Base-by-base conservation (phyloP, 2,888 invertebrate species). In the Hydriomena furcata region DNA sequence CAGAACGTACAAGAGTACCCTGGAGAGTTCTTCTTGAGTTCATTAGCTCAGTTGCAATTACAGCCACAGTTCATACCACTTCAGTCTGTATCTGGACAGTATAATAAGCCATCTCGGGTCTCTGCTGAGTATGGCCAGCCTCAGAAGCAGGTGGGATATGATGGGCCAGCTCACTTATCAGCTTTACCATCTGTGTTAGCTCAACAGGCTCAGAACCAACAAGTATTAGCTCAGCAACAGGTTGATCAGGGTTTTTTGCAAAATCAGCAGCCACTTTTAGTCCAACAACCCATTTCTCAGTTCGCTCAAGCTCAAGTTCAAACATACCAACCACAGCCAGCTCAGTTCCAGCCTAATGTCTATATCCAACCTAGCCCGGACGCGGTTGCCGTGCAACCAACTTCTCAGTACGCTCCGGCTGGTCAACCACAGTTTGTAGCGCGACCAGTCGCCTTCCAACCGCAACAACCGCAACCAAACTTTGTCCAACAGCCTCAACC, bases 1-100 rank as follows among this genome's bases (percentile, higher is more conserved):
- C 86, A 88, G 55, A 86, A 84, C 2, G 57, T 89, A 1, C 84
- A 87, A 54, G 86, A 88, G 56, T 87, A 78, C 20, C 85, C 88
- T 8, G 79, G 86, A 11, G 87, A 89, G 56, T 48, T 89, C 7
- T 87, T 82, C 60, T 63, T 90, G 1, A 79, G 72, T 44, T 81
- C 88, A 0, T 52, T 90, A 7, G 76, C 84, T 7, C 89, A 88
- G 42, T 60, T 87, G 5, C 82, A 82, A 31, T 42, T 83, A 2
- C 84, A 84, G 20, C 82, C 84, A 0, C 82, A 84, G 32, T 79
- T 81, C 44, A 58, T 75, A 0, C 76, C 81, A n/a, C 43, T 83
- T 0, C 76, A 78, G 35, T 79, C 82, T 45, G 55, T 84, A 1
- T 73, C 73, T 47, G 75, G 80, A 0, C 79, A 79, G n/a, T 69